Conservation (phyloP, 1,140 invertebrate species). For the Heliothis virescens region DNA sequence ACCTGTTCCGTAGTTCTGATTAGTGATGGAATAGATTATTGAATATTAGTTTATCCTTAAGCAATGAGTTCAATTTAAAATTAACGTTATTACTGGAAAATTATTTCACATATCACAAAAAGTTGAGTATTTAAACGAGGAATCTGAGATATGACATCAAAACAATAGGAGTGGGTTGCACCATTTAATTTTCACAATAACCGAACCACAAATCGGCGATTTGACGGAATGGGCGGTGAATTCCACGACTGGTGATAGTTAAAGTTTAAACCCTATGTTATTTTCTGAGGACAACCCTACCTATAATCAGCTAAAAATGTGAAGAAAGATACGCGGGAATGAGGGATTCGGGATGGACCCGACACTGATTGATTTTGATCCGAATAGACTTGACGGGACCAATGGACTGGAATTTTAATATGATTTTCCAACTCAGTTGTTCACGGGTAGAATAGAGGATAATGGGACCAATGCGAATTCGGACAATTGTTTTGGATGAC, state of each 20-base stretch:
- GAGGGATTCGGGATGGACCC: neutral
- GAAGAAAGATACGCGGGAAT: neutral
- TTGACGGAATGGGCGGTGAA: too few species aligned
- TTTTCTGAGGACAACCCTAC: neutral
- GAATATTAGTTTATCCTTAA: neutral
- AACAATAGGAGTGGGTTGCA: too few species aligned
- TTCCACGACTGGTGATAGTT: too few species aligned
- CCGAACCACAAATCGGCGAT: too few species aligned
- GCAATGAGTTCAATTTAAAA: too few species aligned
- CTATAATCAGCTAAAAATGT: neutral
- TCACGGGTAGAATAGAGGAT: neutral
- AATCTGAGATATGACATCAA: too few species aligned
- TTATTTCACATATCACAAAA: too few species aligned
- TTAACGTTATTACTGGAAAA: too few species aligned
- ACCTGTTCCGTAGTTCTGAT: neutral
- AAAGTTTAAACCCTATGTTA: too few species aligned
- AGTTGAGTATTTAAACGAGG: too few species aligned
- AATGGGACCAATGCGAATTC: neutral
- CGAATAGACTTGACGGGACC: neutral
- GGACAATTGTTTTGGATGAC: neutral
- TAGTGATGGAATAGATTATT: too few species aligned
- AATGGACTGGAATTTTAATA: conserved; percentile 2
- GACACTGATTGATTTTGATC: conserved; percentile 26
- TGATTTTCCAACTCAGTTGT: neutral
- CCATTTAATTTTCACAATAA: too few species aligned